Evolutionary conservation across 2,797 vertebrate genomes (phyloP), one percentile per base, ranked within the genome.

Genomic region (Cynodonichthys magdalenae): DNA sequence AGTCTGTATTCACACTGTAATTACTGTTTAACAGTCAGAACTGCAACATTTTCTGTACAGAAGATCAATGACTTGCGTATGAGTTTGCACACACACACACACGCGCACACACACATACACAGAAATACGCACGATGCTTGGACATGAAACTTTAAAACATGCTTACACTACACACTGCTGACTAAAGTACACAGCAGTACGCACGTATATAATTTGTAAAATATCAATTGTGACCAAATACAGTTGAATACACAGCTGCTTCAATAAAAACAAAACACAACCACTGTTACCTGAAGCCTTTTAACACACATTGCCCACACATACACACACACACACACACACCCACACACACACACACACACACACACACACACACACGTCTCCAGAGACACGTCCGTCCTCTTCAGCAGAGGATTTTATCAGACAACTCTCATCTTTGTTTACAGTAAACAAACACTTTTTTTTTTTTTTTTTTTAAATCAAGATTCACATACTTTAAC

Each of bases 41-140:
- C 71, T 76, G 77, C 83, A 87, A 87, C 79, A 81, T 80, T 79
- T 83, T 82, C 83, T 93, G 92, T 94, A 93, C 84, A 93, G 92
- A 92, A 84, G 86, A 90, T 90, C 84, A 88, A 91, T 69, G 83
- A 90, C 80, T 83, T 91, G 87, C 84, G 71, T 89, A 84, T 87
- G 83, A 84, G 83, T 91, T 90, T 81, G 87, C 79, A 77, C 63
- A 77, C 61, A 69, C 71, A 55, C 58, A 64, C 66, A 61, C 39
- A 75, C 17, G 61, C 41, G 61, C 34, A 53, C 46, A 74, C 74
- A 65, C 27, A 61, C 51, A 61, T 63, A 61, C 31, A 74, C 17
- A n/a, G n/a, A 64, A 34, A 53, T 42, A 74, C 74, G 62, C 27
- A 61, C 51, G 51, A 46, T 79, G 74, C 82, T 84, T 77, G 69